These are phyloP conservation scores for Microplitis manilae DNA, from an alignment of 2,888 invertebrate species.

Conservation along the genomic window DNA sequence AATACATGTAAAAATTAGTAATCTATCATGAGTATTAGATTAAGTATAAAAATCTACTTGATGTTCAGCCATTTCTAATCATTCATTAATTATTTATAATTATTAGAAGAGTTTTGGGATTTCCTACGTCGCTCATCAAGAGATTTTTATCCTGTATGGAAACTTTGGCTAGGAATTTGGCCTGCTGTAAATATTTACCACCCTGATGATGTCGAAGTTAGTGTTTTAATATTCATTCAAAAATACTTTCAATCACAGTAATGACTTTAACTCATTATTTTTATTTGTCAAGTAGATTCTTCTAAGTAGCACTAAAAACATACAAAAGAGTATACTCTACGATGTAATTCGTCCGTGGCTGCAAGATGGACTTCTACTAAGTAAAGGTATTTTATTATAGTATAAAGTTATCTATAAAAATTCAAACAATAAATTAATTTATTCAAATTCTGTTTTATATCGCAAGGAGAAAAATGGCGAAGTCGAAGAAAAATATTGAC, in stretches of 20 bases:
- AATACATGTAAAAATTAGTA: too few relatives aligned
- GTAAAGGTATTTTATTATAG: constrained; percentile 55
- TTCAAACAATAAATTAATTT: neutral
- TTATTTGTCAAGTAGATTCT: constrained; percentile 50
- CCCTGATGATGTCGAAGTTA: constrained; percentile 51
- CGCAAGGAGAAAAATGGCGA: constrained; percentile 76
- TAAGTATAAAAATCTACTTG: too few relatives aligned
- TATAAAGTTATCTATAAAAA: too few relatives aligned
- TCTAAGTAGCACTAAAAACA: constrained; percentile 57
- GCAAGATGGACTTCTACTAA: constrained; percentile 63
- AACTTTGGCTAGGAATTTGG: constrained; percentile 45
- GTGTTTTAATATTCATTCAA: neutral
- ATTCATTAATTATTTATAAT: neutral
- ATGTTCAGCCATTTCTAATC: too few relatives aligned
- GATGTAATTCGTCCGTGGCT: constrained; percentile 68
- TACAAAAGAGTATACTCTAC: constrained; percentile 65
- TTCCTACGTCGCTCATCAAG: constrained; percentile 28
- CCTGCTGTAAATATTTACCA: constrained; percentile 47
- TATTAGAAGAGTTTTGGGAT: constrained; percentile 44
- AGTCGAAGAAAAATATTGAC: constrained; percentile 77
- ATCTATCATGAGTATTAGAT: too few relatives aligned
- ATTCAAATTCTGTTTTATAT: neutral
- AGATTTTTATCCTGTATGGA: constrained; percentile 49
- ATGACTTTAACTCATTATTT: neutral
- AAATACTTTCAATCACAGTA: neutral